These are phyloP conservation scores for Globodera rostochiensis DNA, from an alignment of 1,140 invertebrate genomes.

Conservation along the genomic window DNA sequence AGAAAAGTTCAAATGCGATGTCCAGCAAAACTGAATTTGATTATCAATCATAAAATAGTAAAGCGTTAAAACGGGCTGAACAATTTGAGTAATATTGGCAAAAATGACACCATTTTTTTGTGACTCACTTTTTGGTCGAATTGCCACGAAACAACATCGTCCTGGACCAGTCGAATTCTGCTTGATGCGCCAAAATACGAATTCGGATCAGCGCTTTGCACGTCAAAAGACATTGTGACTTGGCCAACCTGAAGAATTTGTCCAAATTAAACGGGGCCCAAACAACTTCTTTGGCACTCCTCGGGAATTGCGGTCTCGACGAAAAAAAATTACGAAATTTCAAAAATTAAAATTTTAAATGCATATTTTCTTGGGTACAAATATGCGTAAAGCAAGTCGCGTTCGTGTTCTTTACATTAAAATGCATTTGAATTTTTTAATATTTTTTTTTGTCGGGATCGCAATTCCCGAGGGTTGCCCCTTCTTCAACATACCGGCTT, in stretches of 20 bases:
- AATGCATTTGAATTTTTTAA: too few species aligned
- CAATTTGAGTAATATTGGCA: constrained; percentile 14
- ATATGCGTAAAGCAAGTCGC: too few species aligned
- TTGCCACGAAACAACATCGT: constrained; percentile 38
- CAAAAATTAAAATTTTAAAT: not conserved
- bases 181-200: constrained; percentile 10
- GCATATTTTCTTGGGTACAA: too few species aligned
- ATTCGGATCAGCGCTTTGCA: constrained; percentile 4
- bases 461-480: not conserved
- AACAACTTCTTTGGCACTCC: too few species aligned
- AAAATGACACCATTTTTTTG: not conserved
- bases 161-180: constrained; percentile 35
- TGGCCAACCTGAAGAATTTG: constrained; percentile 35
- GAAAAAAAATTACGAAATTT: not conserved
- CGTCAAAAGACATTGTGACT: constrained; percentile 32
- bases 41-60: too few species aligned
- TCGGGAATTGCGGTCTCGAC: too few species aligned
- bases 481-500: constrained; percentile 19
- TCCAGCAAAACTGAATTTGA: constrained; percentile 71
- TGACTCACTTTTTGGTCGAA: constrained; percentile 23
- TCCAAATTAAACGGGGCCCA: too few species aligned
- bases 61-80: constrained; percentile 20
- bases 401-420: too few species aligned
- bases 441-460: too few species aligned
- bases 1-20: constrained; percentile 95